Evolutionary conservation across 2,113 vertebrate species (phyloP).

Genomic region (Tachysurus fulvidraco): DNA sequence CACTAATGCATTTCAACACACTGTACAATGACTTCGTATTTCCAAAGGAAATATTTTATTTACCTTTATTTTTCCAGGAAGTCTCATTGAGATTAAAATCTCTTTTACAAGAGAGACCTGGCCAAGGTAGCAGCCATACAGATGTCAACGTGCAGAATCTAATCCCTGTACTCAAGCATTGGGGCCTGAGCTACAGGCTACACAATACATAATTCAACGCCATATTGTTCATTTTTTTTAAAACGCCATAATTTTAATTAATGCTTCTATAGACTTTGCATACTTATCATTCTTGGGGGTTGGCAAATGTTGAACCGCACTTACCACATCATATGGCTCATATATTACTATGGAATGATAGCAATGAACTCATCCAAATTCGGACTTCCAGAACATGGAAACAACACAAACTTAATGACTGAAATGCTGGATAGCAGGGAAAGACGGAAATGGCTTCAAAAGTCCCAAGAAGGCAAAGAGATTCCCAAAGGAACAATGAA

Average conservation of each 20-base stretch:
- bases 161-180: background rate
- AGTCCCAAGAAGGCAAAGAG: background rate
- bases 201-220: background rate
- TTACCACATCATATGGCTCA: conserved; percentile 8
- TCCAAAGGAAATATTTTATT: background rate
- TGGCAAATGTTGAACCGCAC: background rate
- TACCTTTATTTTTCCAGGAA: no score
- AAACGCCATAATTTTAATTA: background rate
- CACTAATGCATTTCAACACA: background rate
- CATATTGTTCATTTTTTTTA: no score
- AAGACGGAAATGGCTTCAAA: background rate
- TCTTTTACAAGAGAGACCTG: no score
- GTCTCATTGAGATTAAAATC: no score
- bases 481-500: background rate
- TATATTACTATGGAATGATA: conserved; percentile 8
- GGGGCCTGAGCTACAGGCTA: background rate
- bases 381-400: background rate
- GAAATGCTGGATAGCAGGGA: background rate
- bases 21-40: background rate
- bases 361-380: conserved; percentile 11
- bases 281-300: background rate
- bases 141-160: background rate
- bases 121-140: no score
- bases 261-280: background rate
- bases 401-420: conserved; percentile 13